Evolutionary conservation across 2,797 vertebrate species (phyloP), one percentile per base, ranked within the genome.

Genomic region (Uromys caudimaculatus): DNA sequence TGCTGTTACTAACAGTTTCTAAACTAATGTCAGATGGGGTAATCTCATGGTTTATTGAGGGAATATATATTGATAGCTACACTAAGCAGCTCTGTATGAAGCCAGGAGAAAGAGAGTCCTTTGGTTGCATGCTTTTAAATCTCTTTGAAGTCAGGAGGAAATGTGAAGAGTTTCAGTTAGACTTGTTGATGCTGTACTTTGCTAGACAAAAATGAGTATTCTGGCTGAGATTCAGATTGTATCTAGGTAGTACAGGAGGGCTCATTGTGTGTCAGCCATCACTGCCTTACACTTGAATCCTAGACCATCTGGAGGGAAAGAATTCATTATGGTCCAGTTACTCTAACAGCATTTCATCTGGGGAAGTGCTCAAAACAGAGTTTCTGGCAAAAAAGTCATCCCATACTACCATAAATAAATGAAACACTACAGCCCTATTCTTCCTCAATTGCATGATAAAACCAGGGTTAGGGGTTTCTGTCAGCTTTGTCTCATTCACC

Each of bases 71-170:
- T 76, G 52, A 81, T 14, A 35, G 14, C 6, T 38, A 56, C 0
- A 38, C 12, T 93, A 41, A 89, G 14, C 1, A 69, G 29, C 35
- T 50, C 7, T 19, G 3, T 21, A 10, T 90, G 47, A 32, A 4
- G 0, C 44, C 76, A 76, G 24, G 50, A 67, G 1, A 12, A 32
- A 79, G 11, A 12, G 1, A 86, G 21, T 23, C 12, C 41, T 47
- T 9, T 64, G 44, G 91, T n/a, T 62, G 44, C 21, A 83, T 89
- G 14, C 35, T 96, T 96, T 89, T 38, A 93, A 91, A 95, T 91
- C 69, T 69, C 17, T 93, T 78, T 73, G 47, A 73, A 58, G 29
- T 67, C 71, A 91, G 73, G 94, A 96, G 77, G 69, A 93, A 82
- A 86, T 77, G 71, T 1, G 47, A 52, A 85, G n/a, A 21, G 0